Evolutionary conservation across 2,888 invertebrate genomes (phyloP).

Genomic region (Caenorhabditis afra): DNA sequence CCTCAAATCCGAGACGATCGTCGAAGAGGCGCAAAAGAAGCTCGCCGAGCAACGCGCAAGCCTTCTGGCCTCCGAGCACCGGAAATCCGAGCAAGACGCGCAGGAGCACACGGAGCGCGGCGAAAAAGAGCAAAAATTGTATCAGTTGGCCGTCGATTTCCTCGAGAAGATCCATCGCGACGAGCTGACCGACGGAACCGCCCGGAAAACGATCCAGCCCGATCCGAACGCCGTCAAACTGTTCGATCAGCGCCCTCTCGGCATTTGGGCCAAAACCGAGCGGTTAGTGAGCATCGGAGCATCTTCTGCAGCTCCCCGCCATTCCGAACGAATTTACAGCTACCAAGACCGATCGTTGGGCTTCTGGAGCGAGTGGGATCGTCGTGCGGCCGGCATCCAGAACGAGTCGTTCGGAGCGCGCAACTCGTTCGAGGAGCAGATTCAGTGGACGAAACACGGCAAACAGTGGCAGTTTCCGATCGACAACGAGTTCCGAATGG

Average conservation of each 20-base stretch:
- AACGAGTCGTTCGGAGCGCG: constrained; percentile 79
- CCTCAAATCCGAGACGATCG: constrained; percentile 66
- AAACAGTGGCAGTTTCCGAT: constrained; percentile 98
- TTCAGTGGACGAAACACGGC: constrained; percentile 93
- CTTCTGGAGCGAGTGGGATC: constrained; percentile 71
- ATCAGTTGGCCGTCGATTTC: constrained; percentile 62
- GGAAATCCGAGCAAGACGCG: constrained; percentile 45
- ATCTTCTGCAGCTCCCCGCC: no score
- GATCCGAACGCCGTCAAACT: constrained; percentile 55
- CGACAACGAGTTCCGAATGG: constrained; percentile 88
- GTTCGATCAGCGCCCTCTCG: constrained; percentile 45
- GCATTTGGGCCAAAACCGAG: constrained; percentile 55
- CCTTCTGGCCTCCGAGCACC: constrained; percentile 36
- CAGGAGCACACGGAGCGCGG: constrained; percentile 40
- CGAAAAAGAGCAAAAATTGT: constrained; percentile 69
- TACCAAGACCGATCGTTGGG: constrained; percentile 46
- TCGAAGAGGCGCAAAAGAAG: constrained; percentile 62
- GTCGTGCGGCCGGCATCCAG: constrained; percentile 62
- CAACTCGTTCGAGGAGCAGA: constrained; percentile 95
- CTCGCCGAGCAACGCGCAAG: constrained; percentile 58
- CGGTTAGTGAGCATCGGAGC: no score
- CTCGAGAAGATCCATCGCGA: constrained; percentile 69
- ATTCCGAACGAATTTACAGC: no score
- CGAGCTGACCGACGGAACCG: constrained; percentile 46
- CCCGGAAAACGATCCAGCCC: constrained; percentile 37